phyloP scores from a whole-genome alignment of 37 sponge, comb jelly and placozoan genomes.

The Chondrilla cf. caribensis region DNA sequence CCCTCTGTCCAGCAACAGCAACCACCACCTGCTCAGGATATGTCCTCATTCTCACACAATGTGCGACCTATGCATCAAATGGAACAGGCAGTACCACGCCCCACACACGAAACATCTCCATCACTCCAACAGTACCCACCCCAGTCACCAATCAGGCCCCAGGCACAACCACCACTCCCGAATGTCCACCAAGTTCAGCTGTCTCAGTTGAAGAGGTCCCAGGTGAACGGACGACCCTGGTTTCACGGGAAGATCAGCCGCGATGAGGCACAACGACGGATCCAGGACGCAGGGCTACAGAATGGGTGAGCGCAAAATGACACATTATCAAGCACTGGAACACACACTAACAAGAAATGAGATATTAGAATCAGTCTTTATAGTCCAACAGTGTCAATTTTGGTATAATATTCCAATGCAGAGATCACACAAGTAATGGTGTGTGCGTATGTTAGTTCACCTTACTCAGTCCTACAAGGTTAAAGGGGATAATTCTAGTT shows the following conservation, averaged over 20 bases:
- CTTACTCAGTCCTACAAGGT: too few species aligned
- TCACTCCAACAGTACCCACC: background rate
- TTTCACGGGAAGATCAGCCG: slow-evolving; percentile 77
- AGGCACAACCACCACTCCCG: background rate
- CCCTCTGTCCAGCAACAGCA: background rate
- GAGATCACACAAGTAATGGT: too few species aligned
- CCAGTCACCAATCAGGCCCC: background rate
- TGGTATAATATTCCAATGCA: background rate
- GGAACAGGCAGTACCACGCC: background rate
- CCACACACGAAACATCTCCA: background rate
- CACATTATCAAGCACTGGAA: background rate
- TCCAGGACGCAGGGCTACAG: slow-evolving; percentile 41
- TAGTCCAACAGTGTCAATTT: background rate
- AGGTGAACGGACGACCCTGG: slow-evolving; percentile 47
- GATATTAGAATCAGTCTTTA: background rate
- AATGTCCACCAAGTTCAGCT: background rate
- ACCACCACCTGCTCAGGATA: background rate
- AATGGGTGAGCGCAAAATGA: slow-evolving; percentile 77
- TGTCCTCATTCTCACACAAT: too few species aligned
- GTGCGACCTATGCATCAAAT: background rate
- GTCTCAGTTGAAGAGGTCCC: background rate
- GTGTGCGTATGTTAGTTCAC: too few species aligned
- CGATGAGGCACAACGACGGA: slow-evolving; percentile 63
- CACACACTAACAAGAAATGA: background rate
- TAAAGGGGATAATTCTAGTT: too few species aligned